These are phyloP conservation scores for Galaxias olidus DNA, from an alignment of 2,797 vertebrate species.

Conservation along the genomic window DNA sequence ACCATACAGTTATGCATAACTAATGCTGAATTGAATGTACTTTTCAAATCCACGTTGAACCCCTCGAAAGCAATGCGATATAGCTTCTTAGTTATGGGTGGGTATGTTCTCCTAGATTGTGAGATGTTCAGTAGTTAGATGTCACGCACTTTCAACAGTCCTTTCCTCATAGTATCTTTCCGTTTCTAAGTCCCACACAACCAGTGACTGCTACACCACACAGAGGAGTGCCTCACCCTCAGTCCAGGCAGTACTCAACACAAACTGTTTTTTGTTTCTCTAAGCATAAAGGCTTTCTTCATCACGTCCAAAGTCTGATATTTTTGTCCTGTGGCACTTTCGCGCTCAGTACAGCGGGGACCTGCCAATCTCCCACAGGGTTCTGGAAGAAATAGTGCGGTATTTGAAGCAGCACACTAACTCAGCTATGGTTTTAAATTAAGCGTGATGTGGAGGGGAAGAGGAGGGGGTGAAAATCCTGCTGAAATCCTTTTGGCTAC, in stretches of 20 bases:
- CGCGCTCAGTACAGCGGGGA: conserved; percentile 63
- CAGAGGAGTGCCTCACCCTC: conserved; percentile 52
- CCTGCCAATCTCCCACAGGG: conserved; percentile 75
- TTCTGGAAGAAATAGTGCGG: conserved; percentile 74
- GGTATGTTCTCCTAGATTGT: no score
- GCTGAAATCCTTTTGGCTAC: conserved; percentile 64
- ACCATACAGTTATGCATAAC: no score
- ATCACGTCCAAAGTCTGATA: conserved; percentile 70
- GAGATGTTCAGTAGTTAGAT: no score
- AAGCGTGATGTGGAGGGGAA: conserved; percentile 69
- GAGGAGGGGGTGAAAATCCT: conserved; percentile 13
- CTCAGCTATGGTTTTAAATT: conserved; percentile 80
- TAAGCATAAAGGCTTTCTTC: conserved; percentile 74
- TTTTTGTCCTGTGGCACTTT: conserved; percentile 80
- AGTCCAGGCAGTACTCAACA: conserved; percentile 64
- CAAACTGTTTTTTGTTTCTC: conserved; percentile 68
- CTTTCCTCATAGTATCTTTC: conserved; percentile 26
- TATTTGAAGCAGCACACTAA: conserved; percentile 77
- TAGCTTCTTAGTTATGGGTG: no score
- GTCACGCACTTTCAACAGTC: background rate
- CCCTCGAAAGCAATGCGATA: no score
- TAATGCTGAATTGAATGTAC: no score
- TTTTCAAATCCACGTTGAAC: no score
- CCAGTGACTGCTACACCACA: conserved; percentile 29
- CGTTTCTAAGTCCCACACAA: conserved; percentile 45